Conservation (phyloP, 1,140 invertebrate species). For the Lordiphosa collinella region DNA sequence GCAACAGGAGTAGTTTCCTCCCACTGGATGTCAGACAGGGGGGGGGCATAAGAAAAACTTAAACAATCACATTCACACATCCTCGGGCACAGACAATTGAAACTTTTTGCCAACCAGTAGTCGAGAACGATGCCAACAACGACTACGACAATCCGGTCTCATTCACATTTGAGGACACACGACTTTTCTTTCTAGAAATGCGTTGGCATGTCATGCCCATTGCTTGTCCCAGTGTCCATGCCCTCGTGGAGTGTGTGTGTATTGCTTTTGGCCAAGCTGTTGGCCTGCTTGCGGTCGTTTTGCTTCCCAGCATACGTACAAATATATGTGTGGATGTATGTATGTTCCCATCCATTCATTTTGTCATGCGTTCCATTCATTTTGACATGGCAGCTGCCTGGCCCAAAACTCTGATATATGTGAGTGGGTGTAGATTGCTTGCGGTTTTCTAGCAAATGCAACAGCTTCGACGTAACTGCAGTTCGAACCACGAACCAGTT, state of each 20-base stretch:
- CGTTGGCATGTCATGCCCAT: slow-evolving; percentile 25
- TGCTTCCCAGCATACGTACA: slow-evolving; percentile 12
- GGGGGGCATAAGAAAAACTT: slow-evolving; percentile 50
- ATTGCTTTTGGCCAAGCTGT: slow-evolving; percentile 39
- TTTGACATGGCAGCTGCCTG: slow-evolving; percentile 61
- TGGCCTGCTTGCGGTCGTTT: slow-evolving; percentile 56
- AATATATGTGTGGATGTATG: too few species aligned
- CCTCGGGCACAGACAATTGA: slow-evolving; percentile 66
- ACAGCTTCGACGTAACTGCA: slow-evolving; percentile 38
- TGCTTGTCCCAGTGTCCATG: slow-evolving; percentile 13
- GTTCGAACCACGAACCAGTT: slow-evolving; percentile 12
- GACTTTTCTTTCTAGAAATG: slow-evolving; percentile 49
- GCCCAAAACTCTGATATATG: slow-evolving; percentile 5
- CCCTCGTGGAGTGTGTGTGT: slow-evolving; percentile 22
- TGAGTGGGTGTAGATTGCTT: slow-evolving; percentile 22
- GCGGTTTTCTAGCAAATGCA: slow-evolving; percentile 45
- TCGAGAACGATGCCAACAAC: not conserved
- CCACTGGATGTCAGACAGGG: slow-evolving; percentile 25
- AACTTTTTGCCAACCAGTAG: slow-evolving; percentile 51
- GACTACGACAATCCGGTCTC: slow-evolving; percentile 33
- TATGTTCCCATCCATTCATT: slow-evolving; percentile 50
- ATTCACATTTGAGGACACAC: slow-evolving; percentile 52
- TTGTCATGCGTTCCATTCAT: slow-evolving; percentile 49
- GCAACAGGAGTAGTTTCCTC: slow-evolving; percentile 50
- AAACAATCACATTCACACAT: slow-evolving; percentile 71